Evolutionary conservation across 2,888 invertebrate species (phyloP), one percentile per base, ranked within the genome.

Genomic region (Achlya flavicornis): DNA sequence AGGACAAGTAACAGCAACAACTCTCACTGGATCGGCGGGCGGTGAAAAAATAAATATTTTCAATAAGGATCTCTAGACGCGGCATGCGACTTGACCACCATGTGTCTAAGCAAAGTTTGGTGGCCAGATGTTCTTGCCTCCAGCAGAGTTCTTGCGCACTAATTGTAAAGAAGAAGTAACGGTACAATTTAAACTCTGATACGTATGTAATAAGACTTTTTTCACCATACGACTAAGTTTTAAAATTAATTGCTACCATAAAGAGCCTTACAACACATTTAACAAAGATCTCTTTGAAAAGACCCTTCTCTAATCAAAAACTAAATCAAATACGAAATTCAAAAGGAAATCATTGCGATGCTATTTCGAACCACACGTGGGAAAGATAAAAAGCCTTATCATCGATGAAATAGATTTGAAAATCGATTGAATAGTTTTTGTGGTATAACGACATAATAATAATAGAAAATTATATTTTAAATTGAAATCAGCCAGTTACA

Each of bases 71-170:
- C 53, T 6, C 12, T 41, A 14, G 11, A 4, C 10, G 26, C 1
- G 41, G 14, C 11, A 11, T 38, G 16, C 61, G 2, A 12, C 48
- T 63, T 65, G 63, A 61, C 63, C 61, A 58, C 64, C 43, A 59
- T 57, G 41, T 57, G 48, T 26, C 38, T 53, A 33, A 57, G 11
- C 41, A 16, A 16, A 48, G 62, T 67, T 67, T 74, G 77, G 62
- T 67, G 48, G 67, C 77, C 83, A 84, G 67, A 83, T 83, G 83
- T 80, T 71, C 67, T 70, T 58, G 71, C 77, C 76, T 71, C 74
- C 72, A 69, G 77, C 75, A 4, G 64, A 66, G 76, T 78, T 84
- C 80, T 78, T 80, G 70, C 73, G 63, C 16, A 63, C 65, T 68
- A 64, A 74, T 72, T 74, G 64, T 63, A 61, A 33, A 64, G 33